Evolutionary conservation across 2,888 invertebrate genomes (phyloP).

Genomic region (Phytoseiulus persimilis): DNA sequence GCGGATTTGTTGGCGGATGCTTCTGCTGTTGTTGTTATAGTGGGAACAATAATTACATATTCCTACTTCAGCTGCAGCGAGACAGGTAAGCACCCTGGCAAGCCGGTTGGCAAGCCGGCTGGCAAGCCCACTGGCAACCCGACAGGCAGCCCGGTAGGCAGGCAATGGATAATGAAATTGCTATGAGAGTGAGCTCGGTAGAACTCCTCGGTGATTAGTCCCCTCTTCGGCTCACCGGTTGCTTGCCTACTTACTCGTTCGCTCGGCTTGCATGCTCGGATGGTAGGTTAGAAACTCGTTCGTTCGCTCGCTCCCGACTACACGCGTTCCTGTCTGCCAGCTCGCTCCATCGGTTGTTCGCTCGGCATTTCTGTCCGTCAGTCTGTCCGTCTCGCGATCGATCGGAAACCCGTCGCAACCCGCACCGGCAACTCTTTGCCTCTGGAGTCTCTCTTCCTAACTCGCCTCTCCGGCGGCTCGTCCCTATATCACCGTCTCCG

Average conservation of each 20-base stretch:
- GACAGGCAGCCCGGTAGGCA: neutral
- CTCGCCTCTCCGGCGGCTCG: neutral
- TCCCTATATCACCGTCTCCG: neutral
- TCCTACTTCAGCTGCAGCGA: neutral
- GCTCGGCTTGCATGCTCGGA: neutral
- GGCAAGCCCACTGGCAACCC: too few relatives aligned
- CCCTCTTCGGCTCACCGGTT: neutral
- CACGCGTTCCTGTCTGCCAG: neutral
- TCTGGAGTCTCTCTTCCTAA: neutral
- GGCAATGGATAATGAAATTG: neutral
- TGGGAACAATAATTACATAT: neutral
- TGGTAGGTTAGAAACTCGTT: neutral
- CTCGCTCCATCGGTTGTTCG: neutral
- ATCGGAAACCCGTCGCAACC: neutral
- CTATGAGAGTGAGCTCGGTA: neutral
- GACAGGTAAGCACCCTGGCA: neutral
- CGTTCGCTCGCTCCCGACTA: neutral
- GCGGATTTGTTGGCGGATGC: neutral
- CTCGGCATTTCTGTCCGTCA: neutral
- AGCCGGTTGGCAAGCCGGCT: neutral
- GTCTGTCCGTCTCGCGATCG: neutral
- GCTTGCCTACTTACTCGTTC: neutral
- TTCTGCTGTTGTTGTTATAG: neutral
- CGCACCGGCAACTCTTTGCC: neutral
- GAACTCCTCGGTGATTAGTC: constrained; percentile 5